These are phyloP conservation scores for Piscicola geometra DNA, from an alignment of 2,888 invertebrate species.

Conservation along the genomic window DNA sequence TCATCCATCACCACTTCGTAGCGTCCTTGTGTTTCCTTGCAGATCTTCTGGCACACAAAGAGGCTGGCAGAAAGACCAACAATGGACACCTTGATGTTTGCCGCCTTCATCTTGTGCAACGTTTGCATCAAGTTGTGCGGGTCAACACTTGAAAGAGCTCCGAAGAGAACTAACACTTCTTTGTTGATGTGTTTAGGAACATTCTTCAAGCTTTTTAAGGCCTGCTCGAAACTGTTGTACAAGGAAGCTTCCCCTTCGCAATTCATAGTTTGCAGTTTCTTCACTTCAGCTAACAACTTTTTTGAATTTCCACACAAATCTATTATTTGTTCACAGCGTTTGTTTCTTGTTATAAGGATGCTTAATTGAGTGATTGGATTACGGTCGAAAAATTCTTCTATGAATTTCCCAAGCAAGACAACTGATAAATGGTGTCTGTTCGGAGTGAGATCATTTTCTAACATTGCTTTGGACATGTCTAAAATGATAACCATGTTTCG, in stretches of 20 bases:
- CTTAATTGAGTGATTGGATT: slow-evolving; percentile 97
- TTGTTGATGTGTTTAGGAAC: slow-evolving; percentile 85
- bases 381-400: slow-evolving; percentile 95
- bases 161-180: slow-evolving; percentile 84
- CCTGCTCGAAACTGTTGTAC: slow-evolving; percentile 88
- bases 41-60: slow-evolving; percentile 78
- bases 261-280: slow-evolving; percentile 61
- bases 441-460: slow-evolving; percentile 88
- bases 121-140: slow-evolving; percentile 59
- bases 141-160: slow-evolving; percentile 92
- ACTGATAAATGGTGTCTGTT: slow-evolving; percentile 63
- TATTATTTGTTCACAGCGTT: slow-evolving; percentile 84
- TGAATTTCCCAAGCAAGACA: slow-evolving; percentile 81
- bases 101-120: slow-evolving; percentile 62
- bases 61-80: slow-evolving; percentile 94
- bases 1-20: slow-evolving; percentile 83
- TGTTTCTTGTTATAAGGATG: slow-evolving; percentile 81
- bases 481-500: slow-evolving; percentile 84
- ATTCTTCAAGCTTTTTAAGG: slow-evolving; percentile 71
- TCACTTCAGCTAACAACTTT: slow-evolving; percentile 55
- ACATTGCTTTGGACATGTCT: slow-evolving; percentile 91
- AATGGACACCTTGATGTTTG: slow-evolving; percentile 82
- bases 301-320: slow-evolving; percentile 72
- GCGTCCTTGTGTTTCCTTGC: slow-evolving; percentile 72
- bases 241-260: slow-evolving; percentile 89